Evolutionary conservation across 1,140 invertebrate species (phyloP), one percentile per base, ranked within the genome.

Genomic region (Anagrus nilaparvatae): DNA sequence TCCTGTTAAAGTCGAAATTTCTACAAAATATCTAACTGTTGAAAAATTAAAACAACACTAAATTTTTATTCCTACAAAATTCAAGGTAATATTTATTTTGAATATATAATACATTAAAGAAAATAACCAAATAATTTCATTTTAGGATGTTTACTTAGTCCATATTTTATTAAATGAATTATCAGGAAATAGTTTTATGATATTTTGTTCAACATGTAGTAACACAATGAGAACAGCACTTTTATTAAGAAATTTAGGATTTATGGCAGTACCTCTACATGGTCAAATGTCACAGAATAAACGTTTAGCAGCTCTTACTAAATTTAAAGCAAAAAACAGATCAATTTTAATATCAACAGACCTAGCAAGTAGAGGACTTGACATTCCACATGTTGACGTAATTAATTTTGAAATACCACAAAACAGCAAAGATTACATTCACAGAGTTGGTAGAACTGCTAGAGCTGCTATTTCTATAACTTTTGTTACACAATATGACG

Each of bases 221-320:
- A 85, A 84, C 53, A 91, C 91, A 0, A 77, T 96, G 36, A 76
- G 89, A 34, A 80, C 82, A n/a, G 87, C 92, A 1, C 65, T 97
- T 10, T 70, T 97, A 61, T 66, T 97, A 25, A 70, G 94, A 21
- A 86, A 88, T 54, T 69, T 95, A 32, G 84, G 93, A 18, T 73
- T 92, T 53, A 75, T 84, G 31, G 92, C 92, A 1, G 87, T 98
- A 37, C 93, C 95, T 2, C 70, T 99, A 8, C 90, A 98, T 64
- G 95, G 95, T 0, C 90, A 98, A 68, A 94, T 98, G 89, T 84
- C 83, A 2, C 87, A 94, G 58, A 87, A 90, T 58, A 93, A 93
- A 58, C 73, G 91, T 2, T 66, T 95, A 23, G 89, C 85, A 0
- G 81, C 90, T 0, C 64, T 96, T 2, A 89, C 87, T 47, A 94